These are phyloP conservation scores for Sarotherodon lohbergeri DNA, from an alignment of 2,113 vertebrate species.

Conservation along the genomic window DNA sequence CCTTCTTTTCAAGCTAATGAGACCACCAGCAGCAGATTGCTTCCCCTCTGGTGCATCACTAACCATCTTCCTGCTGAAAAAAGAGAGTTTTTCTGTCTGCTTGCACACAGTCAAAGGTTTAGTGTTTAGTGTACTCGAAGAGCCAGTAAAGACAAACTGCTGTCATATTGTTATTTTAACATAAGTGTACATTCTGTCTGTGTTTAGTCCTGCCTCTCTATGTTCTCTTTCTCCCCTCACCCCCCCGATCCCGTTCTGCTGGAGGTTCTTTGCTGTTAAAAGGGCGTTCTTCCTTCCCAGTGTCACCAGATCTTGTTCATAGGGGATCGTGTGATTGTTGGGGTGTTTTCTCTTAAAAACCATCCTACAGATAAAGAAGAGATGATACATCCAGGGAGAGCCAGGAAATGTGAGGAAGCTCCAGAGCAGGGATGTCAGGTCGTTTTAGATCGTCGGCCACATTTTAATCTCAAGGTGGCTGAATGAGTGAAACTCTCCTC, in stretches of 20 bases:
- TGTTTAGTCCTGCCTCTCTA: background rate
- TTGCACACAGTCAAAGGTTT: background rate
- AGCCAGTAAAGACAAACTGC: background rate
- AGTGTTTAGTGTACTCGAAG: background rate
- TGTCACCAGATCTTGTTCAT: background rate
- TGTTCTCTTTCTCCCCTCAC: background rate
- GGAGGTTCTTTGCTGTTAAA: background rate
- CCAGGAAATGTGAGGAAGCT: background rate
- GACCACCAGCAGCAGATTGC: background rate
- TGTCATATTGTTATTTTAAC: background rate
- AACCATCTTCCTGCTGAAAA: background rate
- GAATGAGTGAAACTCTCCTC: background rate
- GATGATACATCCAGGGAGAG: rapidly evolving
- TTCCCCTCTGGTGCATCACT: background rate
- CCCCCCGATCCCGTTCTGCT: background rate
- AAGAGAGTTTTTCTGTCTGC: background rate
- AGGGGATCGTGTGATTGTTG: background rate
- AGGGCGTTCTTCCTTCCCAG: background rate
- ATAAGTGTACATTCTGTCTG: background rate
- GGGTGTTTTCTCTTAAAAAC: background rate
- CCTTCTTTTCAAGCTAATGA: background rate
- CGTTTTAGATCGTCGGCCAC: no score
- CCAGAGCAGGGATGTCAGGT: background rate
- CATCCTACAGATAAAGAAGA: background rate
- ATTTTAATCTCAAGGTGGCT: background rate